phyloP scores from a whole-genome alignment of 2,113 vertebrate species.

The Mystacornis crossleyi region DNA sequence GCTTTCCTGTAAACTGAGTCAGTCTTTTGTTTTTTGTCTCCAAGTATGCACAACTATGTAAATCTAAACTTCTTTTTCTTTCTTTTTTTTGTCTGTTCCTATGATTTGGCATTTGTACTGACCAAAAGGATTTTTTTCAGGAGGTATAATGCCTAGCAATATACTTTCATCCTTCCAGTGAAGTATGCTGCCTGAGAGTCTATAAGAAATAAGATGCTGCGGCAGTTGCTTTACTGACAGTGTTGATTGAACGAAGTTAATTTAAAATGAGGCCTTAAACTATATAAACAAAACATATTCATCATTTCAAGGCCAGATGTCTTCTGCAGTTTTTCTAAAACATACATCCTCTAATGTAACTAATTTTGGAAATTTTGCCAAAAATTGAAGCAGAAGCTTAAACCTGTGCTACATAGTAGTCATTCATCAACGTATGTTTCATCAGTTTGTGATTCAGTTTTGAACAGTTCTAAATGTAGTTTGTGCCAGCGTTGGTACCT shows the following conservation, averaged over 20 bases:
- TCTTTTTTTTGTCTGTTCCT: not conserved
- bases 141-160: not conserved
- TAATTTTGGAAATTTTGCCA: not conserved
- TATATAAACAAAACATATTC: not conserved
- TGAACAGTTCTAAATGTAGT: not conserved
- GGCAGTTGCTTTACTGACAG: not conserved
- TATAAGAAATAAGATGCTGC: not conserved
- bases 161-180: not conserved
- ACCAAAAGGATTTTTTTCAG: not conserved
- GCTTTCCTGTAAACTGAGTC: not conserved
- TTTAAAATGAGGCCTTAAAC: not conserved
- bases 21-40: not conserved
- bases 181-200: not conserved
- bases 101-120: not conserved
- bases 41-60: not conserved
- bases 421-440: not conserved
- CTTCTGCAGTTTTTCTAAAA: not conserved
- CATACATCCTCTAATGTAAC: not conserved
- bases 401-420: rapidly evolving
- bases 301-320: not conserved
- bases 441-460: not conserved
- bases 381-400: not conserved
- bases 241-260: not conserved
- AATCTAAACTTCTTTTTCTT: not conserved
- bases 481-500: not conserved